phyloP scores from a whole-genome alignment of 2,888 invertebrate genomes.

The Noctua fimbriata region DNA sequence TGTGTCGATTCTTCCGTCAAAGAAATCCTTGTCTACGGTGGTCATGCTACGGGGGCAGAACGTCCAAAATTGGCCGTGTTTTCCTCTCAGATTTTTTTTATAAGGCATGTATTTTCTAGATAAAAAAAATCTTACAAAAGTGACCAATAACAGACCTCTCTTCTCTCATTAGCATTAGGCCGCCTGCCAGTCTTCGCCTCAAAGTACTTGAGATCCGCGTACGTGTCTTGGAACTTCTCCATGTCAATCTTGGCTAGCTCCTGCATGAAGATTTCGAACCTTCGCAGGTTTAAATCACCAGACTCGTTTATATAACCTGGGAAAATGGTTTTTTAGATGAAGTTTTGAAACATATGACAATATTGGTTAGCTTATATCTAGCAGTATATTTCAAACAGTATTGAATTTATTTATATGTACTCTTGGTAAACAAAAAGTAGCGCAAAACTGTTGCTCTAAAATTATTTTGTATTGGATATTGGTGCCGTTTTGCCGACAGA shows the following conservation, averaged over 20 bases:
- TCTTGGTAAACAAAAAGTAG: neutral
- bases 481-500: no score
- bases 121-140: neutral
- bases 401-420: neutral
- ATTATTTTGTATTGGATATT: neutral
- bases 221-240: conserved; percentile 93
- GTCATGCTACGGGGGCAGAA: no score
- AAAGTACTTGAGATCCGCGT: conserved; percentile 96
- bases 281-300: conserved; percentile 94
- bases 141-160: conserved; percentile 74
- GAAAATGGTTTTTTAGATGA: neutral
- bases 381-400: neutral
- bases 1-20: no score
- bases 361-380: neutral
- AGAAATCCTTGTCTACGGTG: no score
- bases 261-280: conserved; percentile 96
- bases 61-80: neutral
- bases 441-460: neutral
- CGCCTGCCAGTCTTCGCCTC: conserved; percentile 94
- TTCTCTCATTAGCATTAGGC: conserved; percentile 85
- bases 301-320: conserved; percentile 97
- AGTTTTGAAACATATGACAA: neutral
- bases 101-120: neutral
- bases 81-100: neutral
- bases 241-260: conserved; percentile 93